These are phyloP conservation scores for Notothenia rossii DNA, from an alignment of 2,113 vertebrate species.

Conservation along the genomic window DNA sequence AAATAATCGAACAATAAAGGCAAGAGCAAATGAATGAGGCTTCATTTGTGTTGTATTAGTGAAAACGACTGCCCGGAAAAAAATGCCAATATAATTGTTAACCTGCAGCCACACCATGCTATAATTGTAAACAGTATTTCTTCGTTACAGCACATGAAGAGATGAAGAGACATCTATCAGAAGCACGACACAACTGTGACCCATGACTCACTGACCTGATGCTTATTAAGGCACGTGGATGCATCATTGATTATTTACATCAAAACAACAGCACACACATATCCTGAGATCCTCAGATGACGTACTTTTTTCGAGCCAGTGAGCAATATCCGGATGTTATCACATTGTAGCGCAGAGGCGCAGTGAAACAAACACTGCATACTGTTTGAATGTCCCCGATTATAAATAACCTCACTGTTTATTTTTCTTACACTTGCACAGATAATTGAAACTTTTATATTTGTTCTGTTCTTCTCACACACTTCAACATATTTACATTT, in stretches of 20 bases:
- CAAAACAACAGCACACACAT: slow-evolving; percentile 14
- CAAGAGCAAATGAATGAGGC: too few relatives aligned
- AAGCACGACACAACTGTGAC: slow-evolving; percentile 26
- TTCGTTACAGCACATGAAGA: not conserved
- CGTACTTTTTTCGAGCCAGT: not conserved
- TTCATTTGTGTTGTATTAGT: too few relatives aligned
- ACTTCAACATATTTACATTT: slow-evolving; percentile 13
- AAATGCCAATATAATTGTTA: too few relatives aligned
- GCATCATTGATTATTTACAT: slow-evolving; percentile 46
- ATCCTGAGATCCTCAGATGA: slow-evolving; percentile 6
- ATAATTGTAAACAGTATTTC: not conserved
- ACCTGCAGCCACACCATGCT: not conserved
- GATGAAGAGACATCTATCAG: not conserved
- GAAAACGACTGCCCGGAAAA: too few relatives aligned
- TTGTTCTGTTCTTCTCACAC: slow-evolving; percentile 20
- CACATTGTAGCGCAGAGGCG: not conserved
- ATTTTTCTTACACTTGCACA: slow-evolving; percentile 13
- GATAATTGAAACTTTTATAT: slow-evolving; percentile 40
- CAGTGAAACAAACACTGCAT: slow-evolving; percentile 8
- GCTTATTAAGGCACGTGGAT: slow-evolving; percentile 21
- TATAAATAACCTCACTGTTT: slow-evolving; percentile 25
- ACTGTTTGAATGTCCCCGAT: slow-evolving; percentile 11
- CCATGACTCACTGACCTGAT: slow-evolving; percentile 44
- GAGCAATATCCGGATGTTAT: slow-evolving; percentile 25
- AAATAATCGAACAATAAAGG: not conserved